Conservation (phyloP, 2,797 vertebrate species). For the Carcharodon carcharias region DNA sequence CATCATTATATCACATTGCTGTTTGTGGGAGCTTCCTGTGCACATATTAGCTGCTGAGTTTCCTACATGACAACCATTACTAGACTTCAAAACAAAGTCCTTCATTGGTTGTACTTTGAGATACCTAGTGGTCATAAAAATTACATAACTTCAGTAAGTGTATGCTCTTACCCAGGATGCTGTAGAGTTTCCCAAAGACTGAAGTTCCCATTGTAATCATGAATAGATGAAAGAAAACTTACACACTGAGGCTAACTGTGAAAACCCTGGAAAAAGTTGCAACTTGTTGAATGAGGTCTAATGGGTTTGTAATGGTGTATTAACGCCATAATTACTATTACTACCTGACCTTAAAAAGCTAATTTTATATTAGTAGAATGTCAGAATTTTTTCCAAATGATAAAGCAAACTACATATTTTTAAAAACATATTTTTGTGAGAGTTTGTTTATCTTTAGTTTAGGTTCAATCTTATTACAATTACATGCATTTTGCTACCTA, state of each 20-base stretch:
- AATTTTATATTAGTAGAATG: background rate
- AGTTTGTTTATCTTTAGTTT: background rate
- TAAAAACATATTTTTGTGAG: background rate
- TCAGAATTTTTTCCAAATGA: too few species aligned
- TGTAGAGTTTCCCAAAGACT: background rate
- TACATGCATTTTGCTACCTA: background rate
- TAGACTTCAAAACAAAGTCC: too few species aligned
- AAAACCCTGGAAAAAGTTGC: background rate
- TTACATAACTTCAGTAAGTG: too few species aligned
- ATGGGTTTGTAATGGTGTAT: background rate
- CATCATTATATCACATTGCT: too few species aligned
- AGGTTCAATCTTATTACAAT: background rate
- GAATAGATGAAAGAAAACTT: too few species aligned
- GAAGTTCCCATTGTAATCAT: background rate
- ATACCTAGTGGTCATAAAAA: too few species aligned
- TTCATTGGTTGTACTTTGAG: too few species aligned
- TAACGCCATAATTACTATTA: background rate
- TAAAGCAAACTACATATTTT: too few species aligned
- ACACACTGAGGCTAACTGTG: background rate
- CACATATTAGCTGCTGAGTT: too few species aligned
- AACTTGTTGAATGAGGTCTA: background rate
- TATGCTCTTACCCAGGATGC: too few species aligned
- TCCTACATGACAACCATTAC: too few species aligned
- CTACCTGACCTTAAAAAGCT: background rate
- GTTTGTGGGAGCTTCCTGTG: too few species aligned